These are phyloP conservation scores for Pogonus chalceus DNA, from an alignment of 1,140 invertebrate species.

Conservation along the genomic window DNA sequence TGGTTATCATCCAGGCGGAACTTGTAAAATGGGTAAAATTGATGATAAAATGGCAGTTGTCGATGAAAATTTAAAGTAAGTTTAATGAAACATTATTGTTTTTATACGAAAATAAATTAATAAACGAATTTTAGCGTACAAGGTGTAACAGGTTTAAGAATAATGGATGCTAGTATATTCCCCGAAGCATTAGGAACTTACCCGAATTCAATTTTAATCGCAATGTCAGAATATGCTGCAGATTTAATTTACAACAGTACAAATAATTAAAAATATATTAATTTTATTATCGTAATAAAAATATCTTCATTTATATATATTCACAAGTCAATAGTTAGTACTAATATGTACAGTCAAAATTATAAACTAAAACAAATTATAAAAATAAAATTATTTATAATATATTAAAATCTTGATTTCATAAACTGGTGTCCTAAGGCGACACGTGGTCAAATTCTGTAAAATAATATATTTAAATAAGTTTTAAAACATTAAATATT, in stretches of 20 bases:
- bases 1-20: slow-evolving; percentile 58
- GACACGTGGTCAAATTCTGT: slow-evolving; percentile 1
- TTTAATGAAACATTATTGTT: background rate
- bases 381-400: too few relatives aligned
- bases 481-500: too few relatives aligned
- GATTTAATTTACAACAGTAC: slow-evolving; percentile 39
- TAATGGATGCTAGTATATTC: slow-evolving; percentile 62
- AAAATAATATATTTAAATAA: background rate
- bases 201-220: slow-evolving; percentile 56
- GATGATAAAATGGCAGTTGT: slow-evolving; percentile 39
- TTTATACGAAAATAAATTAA: slow-evolving; percentile 9
- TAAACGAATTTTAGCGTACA: slow-evolving; percentile 43
- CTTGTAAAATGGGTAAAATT: slow-evolving; percentile 47
- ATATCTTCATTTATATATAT: background rate
- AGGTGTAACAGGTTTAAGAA: slow-evolving; percentile 46
- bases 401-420: too few relatives aligned
- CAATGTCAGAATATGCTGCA: slow-evolving; percentile 53
- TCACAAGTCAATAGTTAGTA: background rate
- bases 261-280: background rate
- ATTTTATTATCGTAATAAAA: slow-evolving; percentile 2
- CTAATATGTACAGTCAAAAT: too few relatives aligned
- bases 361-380: background rate
- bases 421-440: background rate
- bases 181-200: slow-evolving; percentile 55
- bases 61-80: slow-evolving; percentile 32